Evolutionary conservation across 2,113 vertebrate species (phyloP).

Genomic region (Neodon shergylaensis): DNA sequence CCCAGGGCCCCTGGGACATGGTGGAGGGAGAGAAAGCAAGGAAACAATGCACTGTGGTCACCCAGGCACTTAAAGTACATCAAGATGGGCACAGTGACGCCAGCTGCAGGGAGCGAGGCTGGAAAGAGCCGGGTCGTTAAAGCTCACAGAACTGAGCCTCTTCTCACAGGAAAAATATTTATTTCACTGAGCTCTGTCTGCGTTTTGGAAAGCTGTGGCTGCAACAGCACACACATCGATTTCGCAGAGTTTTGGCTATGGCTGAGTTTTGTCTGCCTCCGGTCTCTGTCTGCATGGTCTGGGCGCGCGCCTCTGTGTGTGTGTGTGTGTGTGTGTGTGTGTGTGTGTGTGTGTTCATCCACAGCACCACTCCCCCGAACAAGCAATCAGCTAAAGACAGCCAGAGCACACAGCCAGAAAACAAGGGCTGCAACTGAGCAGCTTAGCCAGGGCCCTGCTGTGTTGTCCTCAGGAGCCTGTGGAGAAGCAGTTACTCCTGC

Average conservation of each 20-base stretch:
- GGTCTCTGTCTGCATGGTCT: not conserved
- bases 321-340: not conserved
- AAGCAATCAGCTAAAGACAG: constrained; percentile 5
- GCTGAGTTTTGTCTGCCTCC: constrained; percentile 42
- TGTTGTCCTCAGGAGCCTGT: not conserved
- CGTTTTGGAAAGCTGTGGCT: constrained; percentile 59
- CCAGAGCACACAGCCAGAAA: not conserved
- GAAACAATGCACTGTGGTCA: not conserved
- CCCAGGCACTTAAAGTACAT: constrained; percentile 33
- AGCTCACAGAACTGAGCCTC: constrained; percentile 49
- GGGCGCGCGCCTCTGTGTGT: not conserved
- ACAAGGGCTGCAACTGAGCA: not conserved
- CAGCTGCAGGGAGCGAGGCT: constrained; percentile 26
- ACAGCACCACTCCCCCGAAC: not conserved
- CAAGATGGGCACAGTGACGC: constrained; percentile 43
- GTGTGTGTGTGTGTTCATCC: not conserved
- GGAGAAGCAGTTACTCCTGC: not conserved
- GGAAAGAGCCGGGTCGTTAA: constrained; percentile 63
- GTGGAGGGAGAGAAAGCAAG: not conserved
- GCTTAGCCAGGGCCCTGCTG: not conserved
- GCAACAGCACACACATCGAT: constrained; percentile 8
- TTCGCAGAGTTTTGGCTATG: constrained; percentile 66
- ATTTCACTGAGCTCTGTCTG: constrained; percentile 71
- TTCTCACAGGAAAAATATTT: constrained; percentile 80
- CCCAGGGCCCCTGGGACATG: not conserved